Conservation (phyloP, 2,797 vertebrate genomes). For the Cottoperca gobio region DNA sequence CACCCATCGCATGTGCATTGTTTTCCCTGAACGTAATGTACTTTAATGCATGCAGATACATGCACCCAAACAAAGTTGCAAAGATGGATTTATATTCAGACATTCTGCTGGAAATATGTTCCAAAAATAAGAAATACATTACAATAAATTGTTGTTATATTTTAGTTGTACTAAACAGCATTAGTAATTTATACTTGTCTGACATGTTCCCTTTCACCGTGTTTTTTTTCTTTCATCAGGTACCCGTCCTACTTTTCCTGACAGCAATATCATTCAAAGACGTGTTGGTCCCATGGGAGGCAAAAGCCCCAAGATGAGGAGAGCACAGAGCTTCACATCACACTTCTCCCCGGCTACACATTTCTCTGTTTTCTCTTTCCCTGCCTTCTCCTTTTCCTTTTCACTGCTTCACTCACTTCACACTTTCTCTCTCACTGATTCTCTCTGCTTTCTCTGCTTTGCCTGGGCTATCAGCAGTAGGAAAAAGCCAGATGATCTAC, state of each 20-base stretch:
- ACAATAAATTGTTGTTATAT: neutral
- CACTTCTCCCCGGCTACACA: constrained; percentile 9
- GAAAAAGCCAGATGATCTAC: constrained; percentile 58
- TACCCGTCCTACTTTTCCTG: constrained; percentile 34
- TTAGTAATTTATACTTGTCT: constrained; percentile 32
- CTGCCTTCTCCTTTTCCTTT: constrained; percentile 3
- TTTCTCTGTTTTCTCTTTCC: constrained; percentile 29
- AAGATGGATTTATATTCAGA: neutral
- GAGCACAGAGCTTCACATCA: constrained; percentile 28
- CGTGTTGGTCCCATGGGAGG: constrained; percentile 28
- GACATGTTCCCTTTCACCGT: neutral
- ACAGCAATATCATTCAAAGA: constrained; percentile 43
- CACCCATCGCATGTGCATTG: neutral
- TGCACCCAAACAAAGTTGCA: neutral
- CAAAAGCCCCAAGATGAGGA: constrained; percentile 25
- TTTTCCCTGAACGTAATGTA: constrained; percentile 7
- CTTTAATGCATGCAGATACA: neutral
- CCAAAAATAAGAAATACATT: constrained; percentile 4
- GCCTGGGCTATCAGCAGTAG: constrained; percentile 29
- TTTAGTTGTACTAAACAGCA: constrained; percentile 1
- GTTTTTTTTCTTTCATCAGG: constrained; percentile 24
- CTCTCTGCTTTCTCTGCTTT: constrained; percentile 39
- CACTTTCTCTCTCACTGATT: constrained; percentile 42
- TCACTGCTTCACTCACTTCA: constrained; percentile 28
- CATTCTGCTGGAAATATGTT: neutral